Conservation (phyloP, 1,140 invertebrate genomes). For the Acyrthosiphon pisum region DNA sequence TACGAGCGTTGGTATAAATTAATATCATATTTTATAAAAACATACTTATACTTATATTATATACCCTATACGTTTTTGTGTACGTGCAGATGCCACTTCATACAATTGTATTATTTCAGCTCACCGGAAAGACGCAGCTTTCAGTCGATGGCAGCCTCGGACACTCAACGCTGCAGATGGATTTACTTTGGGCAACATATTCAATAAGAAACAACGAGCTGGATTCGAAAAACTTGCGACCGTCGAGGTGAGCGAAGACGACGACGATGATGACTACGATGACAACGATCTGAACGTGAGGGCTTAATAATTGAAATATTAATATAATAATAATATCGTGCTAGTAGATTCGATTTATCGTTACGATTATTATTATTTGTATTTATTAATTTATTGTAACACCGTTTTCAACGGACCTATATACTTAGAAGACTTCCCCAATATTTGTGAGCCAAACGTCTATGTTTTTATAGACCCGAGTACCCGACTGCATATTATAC, state of each 20-base stretch:
- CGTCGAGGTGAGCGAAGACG: slow-evolving; percentile 42
- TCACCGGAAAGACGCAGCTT: slow-evolving; percentile 8
- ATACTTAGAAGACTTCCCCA: background rate
- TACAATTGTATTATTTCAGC: slow-evolving; percentile 16
- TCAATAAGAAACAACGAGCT: slow-evolving; percentile 43
- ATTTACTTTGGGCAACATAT: slow-evolving; percentile 52
- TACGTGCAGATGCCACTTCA: background rate
- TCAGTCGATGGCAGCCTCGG: slow-evolving; percentile 37
- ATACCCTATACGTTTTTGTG: background rate
- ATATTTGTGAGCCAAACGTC: background rate
- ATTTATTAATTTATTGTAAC: slow-evolving; percentile 14
- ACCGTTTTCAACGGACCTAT: background rate
- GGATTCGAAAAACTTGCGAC: slow-evolving; percentile 51
- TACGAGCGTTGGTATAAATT: background rate
- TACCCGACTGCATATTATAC: background rate
- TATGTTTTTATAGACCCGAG: background rate
- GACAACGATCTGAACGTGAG: slow-evolving; percentile 30
- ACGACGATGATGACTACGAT: background rate
- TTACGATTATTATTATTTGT: background rate
- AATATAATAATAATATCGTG: background rate
- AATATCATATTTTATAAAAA: background rate
- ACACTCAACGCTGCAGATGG: slow-evolving; percentile 24
- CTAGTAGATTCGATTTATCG: slow-evolving; percentile 8
- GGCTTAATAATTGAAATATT: background rate
- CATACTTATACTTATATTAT: too few relatives aligned